These are phyloP conservation scores for Orycteropus afer DNA, from an alignment of 2,113 vertebrate genomes.

Conservation along the genomic window DNA sequence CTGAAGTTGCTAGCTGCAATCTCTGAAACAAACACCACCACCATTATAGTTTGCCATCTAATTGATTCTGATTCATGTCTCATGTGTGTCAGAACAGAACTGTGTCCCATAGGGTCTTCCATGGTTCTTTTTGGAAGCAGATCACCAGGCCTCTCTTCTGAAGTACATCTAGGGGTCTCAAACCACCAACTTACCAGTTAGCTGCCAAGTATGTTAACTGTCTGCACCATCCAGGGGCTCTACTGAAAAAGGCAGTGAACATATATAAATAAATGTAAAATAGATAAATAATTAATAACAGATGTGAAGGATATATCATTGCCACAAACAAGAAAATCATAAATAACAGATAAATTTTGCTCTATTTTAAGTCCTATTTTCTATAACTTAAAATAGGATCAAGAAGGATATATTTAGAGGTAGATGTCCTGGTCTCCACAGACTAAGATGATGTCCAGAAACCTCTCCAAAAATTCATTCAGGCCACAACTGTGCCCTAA, in stretches of 20 bases:
- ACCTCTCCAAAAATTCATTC: not conserved
- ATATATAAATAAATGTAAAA: not conserved
- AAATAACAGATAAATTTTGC: not conserved
- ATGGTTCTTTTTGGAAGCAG: too few species aligned
- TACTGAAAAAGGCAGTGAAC: not conserved
- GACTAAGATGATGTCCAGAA: slow-evolving; percentile 15
- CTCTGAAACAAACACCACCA: not conserved
- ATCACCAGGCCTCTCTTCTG: not conserved
- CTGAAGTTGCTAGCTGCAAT: slow-evolving; percentile 15
- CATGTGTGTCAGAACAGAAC: too few species aligned
- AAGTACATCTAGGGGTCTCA: not conserved
- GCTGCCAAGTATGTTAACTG: not conserved
- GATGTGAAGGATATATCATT: not conserved
- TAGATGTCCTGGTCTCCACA: not conserved
- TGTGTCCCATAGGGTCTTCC: too few species aligned
- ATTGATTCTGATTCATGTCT: too few species aligned
- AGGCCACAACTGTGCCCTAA: not conserved
- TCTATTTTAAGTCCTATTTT: not conserved
- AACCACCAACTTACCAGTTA: not conserved
- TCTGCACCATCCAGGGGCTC: slow-evolving; percentile 52
- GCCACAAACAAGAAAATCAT: not conserved
- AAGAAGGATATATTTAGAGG: not conserved
- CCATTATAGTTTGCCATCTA: too few species aligned
- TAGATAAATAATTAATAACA: not conserved
- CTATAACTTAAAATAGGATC: slow-evolving; percentile 26